These are phyloP conservation scores for Cordilura impudica DNA, from an alignment of 2,888 invertebrate species.

Conservation along the genomic window DNA sequence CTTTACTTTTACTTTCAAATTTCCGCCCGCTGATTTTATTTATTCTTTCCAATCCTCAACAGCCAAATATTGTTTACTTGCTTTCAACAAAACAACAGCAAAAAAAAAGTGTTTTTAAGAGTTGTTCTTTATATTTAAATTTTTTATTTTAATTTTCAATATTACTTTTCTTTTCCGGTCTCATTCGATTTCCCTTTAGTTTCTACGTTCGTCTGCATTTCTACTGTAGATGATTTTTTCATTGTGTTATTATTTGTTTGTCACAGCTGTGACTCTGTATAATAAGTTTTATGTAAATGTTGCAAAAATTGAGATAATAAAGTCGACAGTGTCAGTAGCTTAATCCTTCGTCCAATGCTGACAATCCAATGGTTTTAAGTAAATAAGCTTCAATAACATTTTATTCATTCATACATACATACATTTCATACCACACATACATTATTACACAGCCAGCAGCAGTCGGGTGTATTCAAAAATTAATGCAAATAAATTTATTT, in stretches of 20 bases:
- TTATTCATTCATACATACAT: background rate
- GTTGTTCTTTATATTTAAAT: background rate
- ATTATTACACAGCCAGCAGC: background rate
- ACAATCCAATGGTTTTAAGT: slow-evolving; percentile 13
- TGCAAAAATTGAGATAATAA: slow-evolving; percentile 29
- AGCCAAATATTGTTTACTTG: background rate
- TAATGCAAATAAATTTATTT: background rate
- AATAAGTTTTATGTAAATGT: slow-evolving; percentile 32
- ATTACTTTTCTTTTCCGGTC: background rate
- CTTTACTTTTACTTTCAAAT: too few species aligned
- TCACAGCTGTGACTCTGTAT: slow-evolving; percentile 1
- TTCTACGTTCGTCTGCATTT: background rate
- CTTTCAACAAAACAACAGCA: background rate
- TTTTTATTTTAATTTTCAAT: background rate
- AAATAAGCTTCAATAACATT: slow-evolving; percentile 19
- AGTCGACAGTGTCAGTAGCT: slow-evolving; percentile 29
- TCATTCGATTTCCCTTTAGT: background rate
- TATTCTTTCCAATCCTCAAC: background rate
- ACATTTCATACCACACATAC: too few species aligned
- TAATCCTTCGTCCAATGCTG: slow-evolving; percentile 30
- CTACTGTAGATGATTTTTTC: background rate
- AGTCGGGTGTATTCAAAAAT: background rate
- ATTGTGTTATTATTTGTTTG: background rate
- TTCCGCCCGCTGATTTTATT: too few species aligned
- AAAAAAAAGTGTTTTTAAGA: background rate